These are phyloP conservation scores for Mus spretus DNA, from an alignment of 2,797 vertebrate genomes.

Conservation along the genomic window DNA sequence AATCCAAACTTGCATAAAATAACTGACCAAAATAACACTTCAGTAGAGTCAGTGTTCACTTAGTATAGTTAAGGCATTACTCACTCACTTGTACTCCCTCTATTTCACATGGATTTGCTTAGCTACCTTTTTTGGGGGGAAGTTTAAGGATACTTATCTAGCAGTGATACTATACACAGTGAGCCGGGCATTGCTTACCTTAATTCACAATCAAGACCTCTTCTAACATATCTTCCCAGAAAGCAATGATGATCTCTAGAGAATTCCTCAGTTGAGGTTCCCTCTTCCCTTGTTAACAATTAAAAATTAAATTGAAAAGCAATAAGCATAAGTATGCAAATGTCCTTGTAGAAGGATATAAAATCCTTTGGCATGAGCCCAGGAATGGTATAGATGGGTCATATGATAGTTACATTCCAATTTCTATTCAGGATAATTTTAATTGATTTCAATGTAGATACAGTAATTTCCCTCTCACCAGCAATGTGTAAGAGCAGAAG, in stretches of 20 bases:
- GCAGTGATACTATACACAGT: background rate
- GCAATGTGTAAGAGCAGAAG: background rate
- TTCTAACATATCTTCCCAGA: background rate
- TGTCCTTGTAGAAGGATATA: background rate
- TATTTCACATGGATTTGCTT: background rate
- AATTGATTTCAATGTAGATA: background rate
- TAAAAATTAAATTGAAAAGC: background rate
- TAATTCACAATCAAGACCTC: background rate
- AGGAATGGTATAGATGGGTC: background rate
- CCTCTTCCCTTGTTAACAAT: background rate
- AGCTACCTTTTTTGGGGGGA: too few species aligned
- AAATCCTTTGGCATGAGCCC: background rate
- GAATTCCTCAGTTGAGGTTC: background rate
- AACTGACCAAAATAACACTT: background rate
- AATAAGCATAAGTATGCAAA: background rate
- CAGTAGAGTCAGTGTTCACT: background rate
- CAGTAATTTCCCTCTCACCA: background rate
- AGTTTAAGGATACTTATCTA: background rate
- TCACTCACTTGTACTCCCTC: too few species aligned
- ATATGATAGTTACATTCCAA: background rate
- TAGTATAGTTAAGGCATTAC: background rate
- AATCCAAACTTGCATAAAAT: background rate
- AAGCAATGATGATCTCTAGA: background rate
- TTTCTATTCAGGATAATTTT: background rate
- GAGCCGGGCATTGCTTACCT: background rate